Base-by-base conservation (phyloP, 2,113 vertebrate genomes). In the Corythornis vintsioides region DNA sequence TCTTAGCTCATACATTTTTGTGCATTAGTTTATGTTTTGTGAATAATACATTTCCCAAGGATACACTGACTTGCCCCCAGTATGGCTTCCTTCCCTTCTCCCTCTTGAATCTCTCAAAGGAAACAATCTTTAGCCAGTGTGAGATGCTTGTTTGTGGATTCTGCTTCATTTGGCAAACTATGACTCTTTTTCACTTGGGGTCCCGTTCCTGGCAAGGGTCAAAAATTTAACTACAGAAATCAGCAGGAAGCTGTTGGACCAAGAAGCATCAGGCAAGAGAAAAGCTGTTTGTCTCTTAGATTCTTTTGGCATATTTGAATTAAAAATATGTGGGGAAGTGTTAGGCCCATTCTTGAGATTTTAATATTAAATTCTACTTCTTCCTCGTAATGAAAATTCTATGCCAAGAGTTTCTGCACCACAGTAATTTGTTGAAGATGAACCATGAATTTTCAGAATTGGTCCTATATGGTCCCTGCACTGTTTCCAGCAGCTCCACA, bases 61-160 rank as follows among this genome's bases (percentile, higher is more conserved):
- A 75, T 28, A 18, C 29, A 21, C 31, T 40, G 82, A 29, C n/a
- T 38, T 83, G 10, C 24, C 26, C 43, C 12, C 48, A 53, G 42
- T 35, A 48, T 56, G 82, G 69, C 61, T 91, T 80, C 79, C 53
- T 85, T 86, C 79, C 75, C 76, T 83, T 69, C 61, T 89, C 48
- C 16, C 69, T 78, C 79, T 87, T 88, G 42, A 75, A 29, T 67
- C 53, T 71, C 64, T 94, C 40, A 43, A 83, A 83, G 72, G 72
- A 75, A 83, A 38, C 57, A 74, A 26, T 48, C 79, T 75, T 75
- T 20, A 92, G 87, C 65, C 76, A 86, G 53, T 86, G 85, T 64
- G 72, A 91, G 89, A 72, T 93, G 72, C 85, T 89, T 96, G 95
- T 91, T 92, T 96, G 94, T 94, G 87, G 89, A 93, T 94, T 92